A percentile compares a stretch with the other conserved stretches of the same genome.
Conservation (phyloP, 2,888 invertebrate species). For the Bruchidius siliquastri region DNA sequence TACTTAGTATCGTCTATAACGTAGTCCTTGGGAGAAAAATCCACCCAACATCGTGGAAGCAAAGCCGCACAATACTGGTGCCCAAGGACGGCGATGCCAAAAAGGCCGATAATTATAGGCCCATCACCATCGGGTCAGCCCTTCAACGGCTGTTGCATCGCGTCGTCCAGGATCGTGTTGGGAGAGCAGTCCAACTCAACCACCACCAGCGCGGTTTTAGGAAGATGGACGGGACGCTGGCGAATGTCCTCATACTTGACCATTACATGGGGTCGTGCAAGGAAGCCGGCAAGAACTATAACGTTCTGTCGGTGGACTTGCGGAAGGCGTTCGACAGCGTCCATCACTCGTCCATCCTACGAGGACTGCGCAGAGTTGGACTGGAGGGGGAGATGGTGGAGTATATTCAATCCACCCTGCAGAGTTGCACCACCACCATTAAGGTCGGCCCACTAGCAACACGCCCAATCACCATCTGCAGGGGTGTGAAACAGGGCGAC, state of each 20-base stretch:
- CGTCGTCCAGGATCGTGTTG: conserved; percentile 18
- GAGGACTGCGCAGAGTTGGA: conserved; percentile 17
- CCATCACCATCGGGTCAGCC: conserved; percentile 30
- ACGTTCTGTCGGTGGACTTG: conserved; percentile 19
- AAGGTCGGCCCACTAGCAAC: conserved; percentile 6
- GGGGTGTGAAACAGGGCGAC: conserved; percentile 45
- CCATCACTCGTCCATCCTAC: conserved; percentile 15
- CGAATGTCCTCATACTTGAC: conserved; percentile 35
- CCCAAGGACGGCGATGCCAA: conserved; percentile 5
- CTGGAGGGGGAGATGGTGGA: conserved; percentile 2
- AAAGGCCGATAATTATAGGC: conserved; percentile 28
- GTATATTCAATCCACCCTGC: conserved; percentile 3
- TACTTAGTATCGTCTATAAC: background rate
- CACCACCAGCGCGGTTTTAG: conserved; percentile 32
- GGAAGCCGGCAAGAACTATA: background rate
- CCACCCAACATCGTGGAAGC: conserved; percentile 1
- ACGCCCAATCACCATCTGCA: conserved; percentile 15
- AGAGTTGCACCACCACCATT: conserved; percentile 11
- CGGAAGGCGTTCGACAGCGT: conserved; percentile 25
- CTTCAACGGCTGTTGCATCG: conserved; percentile 28
- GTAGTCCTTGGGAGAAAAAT: conserved; percentile 3
- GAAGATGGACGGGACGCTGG: conserved; percentile 39
- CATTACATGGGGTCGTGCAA: conserved; percentile 13
- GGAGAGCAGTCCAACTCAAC: conserved; percentile 12
- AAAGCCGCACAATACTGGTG: conserved; percentile 5